Percentiles rank a stretch among this genome's conserved stretches.
phyloP scores from a whole-genome alignment of 2,888 invertebrate genomes.

The Drosophila demipolita region DNA sequence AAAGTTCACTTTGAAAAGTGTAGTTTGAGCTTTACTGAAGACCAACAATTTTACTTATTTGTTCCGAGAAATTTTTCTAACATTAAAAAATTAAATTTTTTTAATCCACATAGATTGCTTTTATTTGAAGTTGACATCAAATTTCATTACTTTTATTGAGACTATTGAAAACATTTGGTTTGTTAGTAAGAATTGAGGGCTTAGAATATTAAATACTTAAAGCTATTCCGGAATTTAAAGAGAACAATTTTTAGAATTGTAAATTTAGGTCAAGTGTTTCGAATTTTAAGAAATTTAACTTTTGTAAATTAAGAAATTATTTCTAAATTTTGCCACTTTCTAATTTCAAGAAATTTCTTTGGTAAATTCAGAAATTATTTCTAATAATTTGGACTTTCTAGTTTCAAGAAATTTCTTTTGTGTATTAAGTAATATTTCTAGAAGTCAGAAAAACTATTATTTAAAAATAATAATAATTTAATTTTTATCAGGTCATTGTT shows the following conservation, averaged over 20 bases:
- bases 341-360: neutral
- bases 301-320: neutral
- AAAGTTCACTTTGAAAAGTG: neutral
- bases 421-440: neutral
- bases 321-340: neutral
- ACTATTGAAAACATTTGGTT: fast-evolving
- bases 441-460: neutral
- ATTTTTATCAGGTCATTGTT: neutral
- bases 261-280: neutral
- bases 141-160: neutral
- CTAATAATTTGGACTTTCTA: neutral
- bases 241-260: neutral
- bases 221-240: neutral
- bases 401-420: neutral
- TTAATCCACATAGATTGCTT: neutral
- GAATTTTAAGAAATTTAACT: neutral
- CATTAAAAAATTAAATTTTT: neutral
- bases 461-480: neutral
- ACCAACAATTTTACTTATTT: neutral
- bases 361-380: neutral
- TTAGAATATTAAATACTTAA: neutral
- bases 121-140: neutral
- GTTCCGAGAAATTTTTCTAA: neutral
- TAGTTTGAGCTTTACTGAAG: neutral
- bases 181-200: neutral